Percentiles rank a stretch among this genome's conserved stretches.
Evolutionary conservation across 2,888 invertebrate species (phyloP).

Genomic region (Drosophila greeni): DNA sequence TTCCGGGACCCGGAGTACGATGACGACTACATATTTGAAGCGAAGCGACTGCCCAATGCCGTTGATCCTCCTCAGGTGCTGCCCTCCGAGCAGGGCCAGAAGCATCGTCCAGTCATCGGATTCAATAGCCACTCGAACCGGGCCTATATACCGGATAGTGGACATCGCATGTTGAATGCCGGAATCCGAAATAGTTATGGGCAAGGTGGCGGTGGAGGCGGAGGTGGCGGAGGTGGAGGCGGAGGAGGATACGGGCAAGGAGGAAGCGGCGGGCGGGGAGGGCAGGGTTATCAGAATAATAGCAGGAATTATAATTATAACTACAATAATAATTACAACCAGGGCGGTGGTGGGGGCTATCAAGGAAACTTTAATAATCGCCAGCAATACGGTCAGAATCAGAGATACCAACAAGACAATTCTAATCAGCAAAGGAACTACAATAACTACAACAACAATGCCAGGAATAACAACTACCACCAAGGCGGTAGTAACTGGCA

Average conservation of each 20-base stretch:
- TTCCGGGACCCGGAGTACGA: conserved; percentile 39
- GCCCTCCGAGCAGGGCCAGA: conserved; percentile 24
- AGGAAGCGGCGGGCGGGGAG: conserved; percentile 6
- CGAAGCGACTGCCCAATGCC: conserved; percentile 31
- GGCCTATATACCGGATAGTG: conserved; percentile 34
- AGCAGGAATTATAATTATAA: conserved; percentile 35
- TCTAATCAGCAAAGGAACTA: conserved; percentile 29
- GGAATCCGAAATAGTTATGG: conserved; percentile 30
- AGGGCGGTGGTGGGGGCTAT: conserved; percentile 17
- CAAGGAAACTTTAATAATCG: conserved; percentile 32
- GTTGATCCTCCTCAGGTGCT: conserved; percentile 37
- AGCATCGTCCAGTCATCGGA: conserved; percentile 35
- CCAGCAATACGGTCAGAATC: conserved; percentile 30
- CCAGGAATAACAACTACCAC: conserved; percentile 24
- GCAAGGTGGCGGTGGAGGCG: conserved; percentile 15
- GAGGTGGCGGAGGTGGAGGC: conserved; percentile 2
- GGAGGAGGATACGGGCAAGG: conserved; percentile 25
- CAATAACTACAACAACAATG: conserved; percentile 29
- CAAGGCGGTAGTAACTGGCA: conserved; percentile 28
- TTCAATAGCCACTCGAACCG: conserved; percentile 32
- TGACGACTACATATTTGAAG: conserved; percentile 36
- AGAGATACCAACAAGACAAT: conserved; percentile 29
- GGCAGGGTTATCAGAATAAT: conserved; percentile 33
- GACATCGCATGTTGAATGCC: conserved; percentile 35
- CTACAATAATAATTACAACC: conserved; percentile 33